Percentiles rank a stretch among this genome's conserved stretches.
Conservation (phyloP, 2,797 vertebrate genomes). For the Catostomus latipinnis region DNA sequence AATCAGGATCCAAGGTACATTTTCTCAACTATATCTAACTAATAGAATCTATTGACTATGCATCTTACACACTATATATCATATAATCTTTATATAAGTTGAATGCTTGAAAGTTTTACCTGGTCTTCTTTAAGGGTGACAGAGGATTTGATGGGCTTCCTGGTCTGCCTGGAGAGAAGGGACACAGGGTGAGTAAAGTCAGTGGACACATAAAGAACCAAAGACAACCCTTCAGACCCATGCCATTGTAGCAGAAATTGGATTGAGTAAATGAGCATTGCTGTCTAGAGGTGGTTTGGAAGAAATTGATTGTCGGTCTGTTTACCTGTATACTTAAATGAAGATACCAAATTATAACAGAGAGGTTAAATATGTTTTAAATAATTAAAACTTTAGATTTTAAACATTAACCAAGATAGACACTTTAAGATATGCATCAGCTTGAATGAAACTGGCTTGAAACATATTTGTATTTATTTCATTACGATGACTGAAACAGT, state of each 20-base stretch:
- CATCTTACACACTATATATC: background rate
- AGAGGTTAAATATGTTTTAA: no score
- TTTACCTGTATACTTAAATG: no score
- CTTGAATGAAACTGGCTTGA: no score
- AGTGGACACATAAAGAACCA: background rate
- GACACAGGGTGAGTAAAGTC: conserved; percentile 88
- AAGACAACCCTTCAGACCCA: conserved; percentile 5
- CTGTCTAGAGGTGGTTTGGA: background rate
- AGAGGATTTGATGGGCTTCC: conserved; percentile 97
- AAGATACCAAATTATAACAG: no score
- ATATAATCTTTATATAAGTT: background rate
- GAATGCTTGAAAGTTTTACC: background rate
- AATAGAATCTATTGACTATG: background rate
- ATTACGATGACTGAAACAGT: no score
- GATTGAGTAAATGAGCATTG: background rate
- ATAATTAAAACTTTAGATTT: no score
- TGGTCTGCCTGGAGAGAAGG: conserved; percentile 96
- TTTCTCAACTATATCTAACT: background rate
- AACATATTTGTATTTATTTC: no score
- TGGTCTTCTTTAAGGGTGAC: conserved; percentile 82
- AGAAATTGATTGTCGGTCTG: background rate
- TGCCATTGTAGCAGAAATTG: background rate
- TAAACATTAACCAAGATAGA: no score
- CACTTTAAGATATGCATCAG: no score
- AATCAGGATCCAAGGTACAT: conserved; percentile 90